Percentiles rank a stretch among this genome's conserved stretches.
These are phyloP conservation scores for Prionace glauca DNA, from an alignment of 2,797 vertebrate genomes.

Conservation along the genomic window DNA sequence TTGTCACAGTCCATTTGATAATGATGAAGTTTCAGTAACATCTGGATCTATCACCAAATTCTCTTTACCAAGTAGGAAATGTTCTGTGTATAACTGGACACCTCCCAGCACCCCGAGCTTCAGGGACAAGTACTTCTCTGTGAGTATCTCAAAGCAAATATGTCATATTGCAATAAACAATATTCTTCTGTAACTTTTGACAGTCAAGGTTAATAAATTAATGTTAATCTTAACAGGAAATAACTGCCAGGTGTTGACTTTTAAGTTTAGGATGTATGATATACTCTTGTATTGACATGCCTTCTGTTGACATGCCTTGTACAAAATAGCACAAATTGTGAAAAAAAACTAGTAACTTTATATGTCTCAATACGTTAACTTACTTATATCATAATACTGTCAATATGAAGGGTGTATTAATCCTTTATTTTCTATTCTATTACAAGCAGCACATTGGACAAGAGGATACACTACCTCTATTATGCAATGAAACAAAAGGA, in stretches of 20 bases:
- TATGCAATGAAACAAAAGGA: slow-evolving; percentile 55
- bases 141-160: slow-evolving; percentile 53
- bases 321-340: neutral
- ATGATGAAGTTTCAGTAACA: slow-evolving; percentile 59
- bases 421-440: slow-evolving; percentile 56
- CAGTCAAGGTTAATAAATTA: neutral
- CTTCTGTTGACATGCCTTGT: neutral
- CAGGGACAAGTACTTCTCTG: slow-evolving; percentile 82
- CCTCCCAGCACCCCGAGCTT: slow-evolving; percentile 85
- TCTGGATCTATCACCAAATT: slow-evolving; percentile 62
- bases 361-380: neutral
- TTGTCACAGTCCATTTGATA: slow-evolving; percentile 58
- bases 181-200: neutral
- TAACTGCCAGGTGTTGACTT: slow-evolving; percentile 18
- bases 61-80: slow-evolving; percentile 75
- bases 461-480: slow-evolving; percentile 54
- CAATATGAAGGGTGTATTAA: neutral
- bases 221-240: slow-evolving; percentile 24
- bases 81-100: slow-evolving; percentile 79
- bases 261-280: neutral
- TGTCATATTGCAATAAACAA: neutral
- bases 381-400: neutral
- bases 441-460: slow-evolving; percentile 61
- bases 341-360: neutral
- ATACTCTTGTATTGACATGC: neutral